Base-by-base conservation (phyloP, 2,113 vertebrate species). In the Phyllopteryx taeniolatus region DNA sequence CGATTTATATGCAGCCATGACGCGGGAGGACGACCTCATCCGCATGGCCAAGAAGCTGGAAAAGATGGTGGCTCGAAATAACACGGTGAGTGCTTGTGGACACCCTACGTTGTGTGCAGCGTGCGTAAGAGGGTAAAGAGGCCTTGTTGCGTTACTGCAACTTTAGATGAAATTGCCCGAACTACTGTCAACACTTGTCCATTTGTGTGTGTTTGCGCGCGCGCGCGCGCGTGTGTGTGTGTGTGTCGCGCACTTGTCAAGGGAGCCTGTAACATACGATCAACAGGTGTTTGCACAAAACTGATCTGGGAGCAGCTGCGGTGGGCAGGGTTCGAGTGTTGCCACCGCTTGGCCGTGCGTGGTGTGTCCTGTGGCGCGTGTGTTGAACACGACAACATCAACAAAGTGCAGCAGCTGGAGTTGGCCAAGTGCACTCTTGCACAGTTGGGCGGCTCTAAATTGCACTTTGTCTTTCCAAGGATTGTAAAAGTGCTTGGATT, bases 21-120 rank as follows among this genome's bases (percentile, higher is more conserved):
- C 94, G 64, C 94, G 90, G 43, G 94, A 96, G 76, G 94, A 96
- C 85, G 96, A 97, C 76, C 92, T 98, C 78, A 90, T 94, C 76
- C 91, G 92, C 82, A 98, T 96, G 60, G 95, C 94, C 66, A 96
- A 94, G 83, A 96, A 94, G 76, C 75, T 98, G 91, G 96, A 98
- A 92, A 98, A 97, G 91, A 98, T 98, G 96, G 96, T 98, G 92
- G 94, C 95, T 88, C 92, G 94, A 90, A 96, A 95, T 89, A 94
- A 89, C 93, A 95, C 86, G 95, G 96, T 98, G 91, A 96, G 75
- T 68, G 9, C 70, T 85, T 17, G 81, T 87, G 86, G 89, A 91
- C 88, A 81, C 74, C 73, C 81, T 74, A 77, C 82, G 20, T 68
- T n/a, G 67, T 70, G 63, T 39, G 78, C 82, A 59, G 22, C 5